phyloP scores from a whole-genome alignment of 2,113 vertebrate species.

The Thamnophis sirtalis region DNA sequence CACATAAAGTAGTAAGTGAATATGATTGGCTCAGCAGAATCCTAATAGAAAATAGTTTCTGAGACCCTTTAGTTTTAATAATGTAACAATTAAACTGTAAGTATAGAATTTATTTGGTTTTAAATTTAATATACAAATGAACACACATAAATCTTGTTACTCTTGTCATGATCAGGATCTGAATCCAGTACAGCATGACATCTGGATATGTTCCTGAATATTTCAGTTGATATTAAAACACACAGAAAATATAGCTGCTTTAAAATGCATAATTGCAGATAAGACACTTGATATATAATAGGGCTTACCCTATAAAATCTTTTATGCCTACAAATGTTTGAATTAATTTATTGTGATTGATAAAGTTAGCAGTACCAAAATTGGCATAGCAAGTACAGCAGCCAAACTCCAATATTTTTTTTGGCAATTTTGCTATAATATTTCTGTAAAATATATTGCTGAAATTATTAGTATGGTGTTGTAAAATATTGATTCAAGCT shows the following conservation, averaged over 20 bases:
- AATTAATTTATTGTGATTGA: background rate
- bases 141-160: background rate
- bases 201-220: background rate
- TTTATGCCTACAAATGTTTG: background rate
- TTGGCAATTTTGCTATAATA: constrained; percentile 32
- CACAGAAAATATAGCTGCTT: background rate
- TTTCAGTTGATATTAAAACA: background rate
- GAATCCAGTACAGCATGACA: background rate
- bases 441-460: background rate
- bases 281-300: background rate
- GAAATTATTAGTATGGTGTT: background rate
- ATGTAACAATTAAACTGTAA: constrained; percentile 25
- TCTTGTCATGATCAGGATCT: background rate
- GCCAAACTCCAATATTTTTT: constrained; percentile 1
- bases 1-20: constrained; percentile 65
- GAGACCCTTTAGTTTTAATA: constrained; percentile 18
- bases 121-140: background rate
- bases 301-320: background rate
- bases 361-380: background rate
- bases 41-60: constrained; percentile 33
- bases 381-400: background rate
- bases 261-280: background rate
- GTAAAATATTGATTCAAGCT: background rate
- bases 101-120: constrained; percentile 15
- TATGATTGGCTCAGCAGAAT: constrained; percentile 56